Evolutionary conservation across 2,888 invertebrate species (phyloP).

Genomic region (Daptonema setosum): DNA sequence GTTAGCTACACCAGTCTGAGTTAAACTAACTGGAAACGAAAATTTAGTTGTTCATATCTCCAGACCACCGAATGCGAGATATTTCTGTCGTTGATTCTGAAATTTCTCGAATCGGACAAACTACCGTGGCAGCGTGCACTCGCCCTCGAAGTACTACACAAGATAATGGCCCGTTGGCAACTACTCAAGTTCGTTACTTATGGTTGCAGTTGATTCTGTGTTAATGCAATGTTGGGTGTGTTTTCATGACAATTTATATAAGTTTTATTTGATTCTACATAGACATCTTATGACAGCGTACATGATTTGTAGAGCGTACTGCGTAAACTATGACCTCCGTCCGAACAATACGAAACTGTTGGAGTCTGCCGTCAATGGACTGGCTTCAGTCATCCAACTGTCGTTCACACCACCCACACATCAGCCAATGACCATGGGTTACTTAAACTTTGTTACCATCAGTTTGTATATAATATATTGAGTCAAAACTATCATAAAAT

Average conservation of each 20-base stretch:
- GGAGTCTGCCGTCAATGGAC: constrained; percentile 75
- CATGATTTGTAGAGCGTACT: constrained; percentile 31
- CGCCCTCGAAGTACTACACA: constrained; percentile 81
- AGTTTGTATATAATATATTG: too few species aligned
- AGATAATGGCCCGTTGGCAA: constrained; percentile 68
- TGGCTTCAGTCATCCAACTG: constrained; percentile 80
- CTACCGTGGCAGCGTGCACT: constrained; percentile 83
- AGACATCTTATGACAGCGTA: too few species aligned
- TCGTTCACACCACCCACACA: constrained; percentile 32
- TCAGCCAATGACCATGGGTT: too few species aligned
- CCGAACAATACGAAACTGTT: constrained; percentile 43
- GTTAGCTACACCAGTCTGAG: too few species aligned
- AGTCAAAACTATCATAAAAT: too few species aligned
- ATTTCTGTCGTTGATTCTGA: constrained; percentile 80
- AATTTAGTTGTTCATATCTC: too few species aligned
- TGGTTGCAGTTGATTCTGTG: too few species aligned
- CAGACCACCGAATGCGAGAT: constrained; percentile 94
- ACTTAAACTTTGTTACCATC: too few species aligned
- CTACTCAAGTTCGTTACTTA: constrained; percentile 41
- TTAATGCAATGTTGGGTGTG: constrained; percentile 6
- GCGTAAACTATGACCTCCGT: constrained; percentile 81
- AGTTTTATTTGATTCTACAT: too few species aligned
- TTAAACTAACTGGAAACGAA: too few species aligned
- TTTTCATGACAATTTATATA: constrained; percentile 5
- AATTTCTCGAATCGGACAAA: constrained; percentile 88